phyloP scores from a whole-genome alignment of 2,113 vertebrate species.

The Dasyprocta punctata region DNA sequence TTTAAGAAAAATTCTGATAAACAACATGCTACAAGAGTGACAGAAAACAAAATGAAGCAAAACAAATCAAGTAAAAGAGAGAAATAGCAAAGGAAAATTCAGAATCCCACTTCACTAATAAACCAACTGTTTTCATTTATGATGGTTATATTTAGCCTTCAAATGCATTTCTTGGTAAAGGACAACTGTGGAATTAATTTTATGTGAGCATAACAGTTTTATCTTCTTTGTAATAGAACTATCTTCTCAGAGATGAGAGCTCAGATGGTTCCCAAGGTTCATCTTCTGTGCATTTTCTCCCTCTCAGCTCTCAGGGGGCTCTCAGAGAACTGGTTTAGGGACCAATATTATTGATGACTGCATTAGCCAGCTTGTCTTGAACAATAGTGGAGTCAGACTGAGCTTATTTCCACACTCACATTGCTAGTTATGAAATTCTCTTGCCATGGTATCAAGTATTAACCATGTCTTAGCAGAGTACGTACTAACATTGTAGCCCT shows the following conservation, averaged over 20 bases:
- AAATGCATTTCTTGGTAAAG: constrained; percentile 46
- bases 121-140: constrained; percentile 65
- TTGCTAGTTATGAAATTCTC: background rate
- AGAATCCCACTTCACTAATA: constrained; percentile 54
- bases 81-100: background rate
- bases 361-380: background rate
- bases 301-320: background rate
- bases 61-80: background rate
- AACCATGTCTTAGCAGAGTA: background rate
- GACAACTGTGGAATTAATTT: constrained; percentile 64
- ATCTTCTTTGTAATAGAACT: constrained; percentile 60
- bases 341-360: background rate
- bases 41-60: background rate
- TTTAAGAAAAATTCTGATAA: constrained; percentile 48
- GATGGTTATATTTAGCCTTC: constrained; percentile 63
- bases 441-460: background rate
- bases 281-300: background rate
- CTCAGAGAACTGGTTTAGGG: background rate
- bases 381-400: background rate
- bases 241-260: constrained; percentile 1
- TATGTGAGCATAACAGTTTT: constrained; percentile 49
- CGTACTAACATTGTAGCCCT: background rate
- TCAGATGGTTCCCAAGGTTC: background rate
- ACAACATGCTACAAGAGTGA: background rate
- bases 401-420: background rate